Base-by-base conservation (phyloP, 1,140 invertebrate species). In the Ips nitidus region DNA sequence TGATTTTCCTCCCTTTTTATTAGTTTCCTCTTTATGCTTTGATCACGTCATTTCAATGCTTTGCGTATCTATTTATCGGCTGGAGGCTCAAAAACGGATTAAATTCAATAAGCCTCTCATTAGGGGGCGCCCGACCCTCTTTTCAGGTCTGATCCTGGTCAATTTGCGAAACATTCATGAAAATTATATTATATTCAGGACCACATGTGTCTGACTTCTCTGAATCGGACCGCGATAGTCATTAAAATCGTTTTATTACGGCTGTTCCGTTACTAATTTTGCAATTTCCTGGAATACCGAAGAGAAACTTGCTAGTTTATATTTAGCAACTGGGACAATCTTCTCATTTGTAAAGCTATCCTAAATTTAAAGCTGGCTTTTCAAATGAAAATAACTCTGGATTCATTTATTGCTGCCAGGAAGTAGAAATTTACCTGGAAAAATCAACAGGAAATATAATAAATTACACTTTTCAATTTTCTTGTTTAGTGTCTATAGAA, bases 111-210 rank as follows among this genome's bases (percentile, higher is more conserved):
- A 39, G 39, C 55, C 40, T n/a, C 39, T 55, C 37, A 55, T 55
- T 55, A 55, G 8, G 37, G 5, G 37, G 22, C 22, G n/a, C 7
- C 55, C 6, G 41, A 40, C 39, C 55, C 55, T 40, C 41, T 40
- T 57, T 57, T 61, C 47, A 61, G 37, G 47, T 45, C 22, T 45
- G 43, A 41, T 47, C 55, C 55, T 61, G 42, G 58, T 61, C 58
- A 47, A 39, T 47, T 61, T 61, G 58, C 37, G 41, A 47, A 61
- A 45, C 41, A 38, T 45, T 61, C 58, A 61, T 61, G 42, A 61
- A 61, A 47, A 61, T 61, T 45, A 61, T 61, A 47, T 61, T 61
- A 47, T 61, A 61, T 61, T 61, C 58, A 61, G 43, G 41, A 22
- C 58, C 58, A 61, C 58, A 61, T 61, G 41, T 61, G 58, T 61